Percentiles rank a stretch among this genome's conserved stretches.
phyloP scores from a whole-genome alignment of 1,140 invertebrate genomes.

The Helicoverpa armigera region DNA sequence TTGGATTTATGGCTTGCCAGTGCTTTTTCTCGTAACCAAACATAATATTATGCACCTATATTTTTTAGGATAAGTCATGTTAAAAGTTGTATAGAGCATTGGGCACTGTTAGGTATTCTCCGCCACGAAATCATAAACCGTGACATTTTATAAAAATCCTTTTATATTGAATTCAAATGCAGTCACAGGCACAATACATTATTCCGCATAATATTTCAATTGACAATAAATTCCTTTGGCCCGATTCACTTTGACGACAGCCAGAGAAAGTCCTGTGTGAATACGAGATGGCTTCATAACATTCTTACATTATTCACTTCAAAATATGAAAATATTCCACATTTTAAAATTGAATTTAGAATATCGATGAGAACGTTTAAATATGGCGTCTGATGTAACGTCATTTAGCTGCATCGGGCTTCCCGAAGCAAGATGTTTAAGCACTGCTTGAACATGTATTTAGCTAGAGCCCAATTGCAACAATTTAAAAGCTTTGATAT shows the following conservation, averaged over 20 bases:
- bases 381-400: slow-evolving; percentile 17
- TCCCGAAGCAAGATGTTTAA: not conserved
- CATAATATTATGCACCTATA: too few relatives aligned
- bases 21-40: too few relatives aligned
- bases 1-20: too few relatives aligned
- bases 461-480: too few relatives aligned
- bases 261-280: slow-evolving; percentile 7
- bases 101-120: too few relatives aligned
- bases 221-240: slow-evolving; percentile 19
- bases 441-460: not conserved
- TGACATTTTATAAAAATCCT: too few relatives aligned
- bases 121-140: too few relatives aligned
- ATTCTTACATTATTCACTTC: slow-evolving; percentile 6
- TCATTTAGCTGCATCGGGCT: not conserved
- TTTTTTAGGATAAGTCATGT: too few relatives aligned
- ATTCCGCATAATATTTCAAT: slow-evolving; percentile 20
- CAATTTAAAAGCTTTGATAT: too few relatives aligned
- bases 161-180: too few relatives aligned
- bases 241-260: slow-evolving; percentile 8
- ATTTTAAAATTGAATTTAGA: slow-evolving; percentile 43
- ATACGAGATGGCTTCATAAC: slow-evolving; percentile 23
- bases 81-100: too few relatives aligned
- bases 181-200: not conserved
- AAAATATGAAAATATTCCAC: slow-evolving; percentile 29
- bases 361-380: slow-evolving; percentile 14